Base-by-base conservation (phyloP, 1,140 invertebrate species). In the Batillaria attramentaria region DNA sequence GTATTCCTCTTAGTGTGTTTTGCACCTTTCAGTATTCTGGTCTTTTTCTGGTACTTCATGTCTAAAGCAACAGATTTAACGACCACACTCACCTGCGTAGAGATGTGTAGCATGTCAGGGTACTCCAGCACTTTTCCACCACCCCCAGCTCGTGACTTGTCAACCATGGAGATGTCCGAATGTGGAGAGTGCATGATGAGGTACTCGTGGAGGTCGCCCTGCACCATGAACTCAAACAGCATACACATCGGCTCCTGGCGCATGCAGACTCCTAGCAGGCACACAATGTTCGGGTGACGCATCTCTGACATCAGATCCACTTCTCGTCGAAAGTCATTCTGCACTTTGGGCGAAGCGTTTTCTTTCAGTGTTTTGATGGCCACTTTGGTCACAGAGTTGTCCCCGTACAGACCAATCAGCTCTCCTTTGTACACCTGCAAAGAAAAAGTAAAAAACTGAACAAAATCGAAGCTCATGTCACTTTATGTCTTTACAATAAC, bases 291-390 rank as follows among this genome's bases (percentile, higher is more conserved):
- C 0, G 97, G 96, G 92, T 99, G 97, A 75, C 95, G 94, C 60
- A 99, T 91, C 89, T 98, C 97, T 0, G 96, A 95, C 93, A 99
- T 98, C 3, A 98, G 70, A 72, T 90, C 88, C 43, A 83, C 96
- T 87, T 94, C 93, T 78, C 96, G 93, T 87, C 95, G 94, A 86
- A 99, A 98, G 87, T 98, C 97, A 79, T 95, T 95, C 79, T 96
- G 95, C 0, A 97, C 97, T 92, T 98, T 98, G 1, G 94, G 93
- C 74, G 94, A 95, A 0, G 97, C 96, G 89, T 97, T 97, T 88
- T 97, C 97, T 89, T 98, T 98, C n/a, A 99, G 90, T 0, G 97
- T 98, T 90, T 99, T 99, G 1, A 99, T 95, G 16, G 97, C 97
- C 3, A 98, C 97, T 86, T 95, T 95, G 68, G 95, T 93, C 13